Evolutionary conservation across 2,113 vertebrate genomes (phyloP).

Genomic region (Oxyura jamaicensis): DNA sequence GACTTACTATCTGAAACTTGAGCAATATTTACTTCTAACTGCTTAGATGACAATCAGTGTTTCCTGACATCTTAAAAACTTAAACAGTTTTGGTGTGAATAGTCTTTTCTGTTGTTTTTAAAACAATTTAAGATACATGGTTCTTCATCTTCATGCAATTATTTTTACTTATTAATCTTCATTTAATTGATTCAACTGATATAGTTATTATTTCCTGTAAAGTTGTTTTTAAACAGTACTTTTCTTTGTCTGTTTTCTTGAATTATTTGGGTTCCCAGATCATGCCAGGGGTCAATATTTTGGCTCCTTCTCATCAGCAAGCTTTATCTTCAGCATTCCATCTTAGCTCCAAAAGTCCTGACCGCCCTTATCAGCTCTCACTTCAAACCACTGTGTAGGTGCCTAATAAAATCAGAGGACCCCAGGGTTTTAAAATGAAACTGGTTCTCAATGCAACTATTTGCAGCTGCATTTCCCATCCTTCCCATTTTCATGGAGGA

Average conservation of each 20-base stretch:
- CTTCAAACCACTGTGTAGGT: background rate
- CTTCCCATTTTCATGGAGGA: background rate
- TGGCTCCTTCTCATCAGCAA: background rate
- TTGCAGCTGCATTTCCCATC: background rate
- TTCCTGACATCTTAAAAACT: background rate
- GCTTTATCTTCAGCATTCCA: background rate
- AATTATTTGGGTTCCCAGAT: background rate
- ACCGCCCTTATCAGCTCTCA: background rate
- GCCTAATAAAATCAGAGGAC: background rate
- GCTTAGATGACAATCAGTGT: background rate
- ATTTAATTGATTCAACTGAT: background rate
- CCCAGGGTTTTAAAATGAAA: background rate
- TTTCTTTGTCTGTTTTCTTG: background rate
- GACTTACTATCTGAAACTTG: background rate
- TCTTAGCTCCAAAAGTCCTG: background rate
- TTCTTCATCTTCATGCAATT: background rate
- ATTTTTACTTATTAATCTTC: background rate
- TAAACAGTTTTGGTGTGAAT: background rate
- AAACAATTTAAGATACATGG: fast-evolving
- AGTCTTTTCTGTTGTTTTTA: background rate
- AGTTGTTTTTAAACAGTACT: background rate
- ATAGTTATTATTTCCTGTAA: background rate
- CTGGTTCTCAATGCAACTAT: background rate
- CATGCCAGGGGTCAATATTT: background rate
- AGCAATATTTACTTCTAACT: background rate